These are phyloP conservation scores for Rhinoptilus africanus DNA, from an alignment of 2,113 vertebrate species.

Conservation along the genomic window DNA sequence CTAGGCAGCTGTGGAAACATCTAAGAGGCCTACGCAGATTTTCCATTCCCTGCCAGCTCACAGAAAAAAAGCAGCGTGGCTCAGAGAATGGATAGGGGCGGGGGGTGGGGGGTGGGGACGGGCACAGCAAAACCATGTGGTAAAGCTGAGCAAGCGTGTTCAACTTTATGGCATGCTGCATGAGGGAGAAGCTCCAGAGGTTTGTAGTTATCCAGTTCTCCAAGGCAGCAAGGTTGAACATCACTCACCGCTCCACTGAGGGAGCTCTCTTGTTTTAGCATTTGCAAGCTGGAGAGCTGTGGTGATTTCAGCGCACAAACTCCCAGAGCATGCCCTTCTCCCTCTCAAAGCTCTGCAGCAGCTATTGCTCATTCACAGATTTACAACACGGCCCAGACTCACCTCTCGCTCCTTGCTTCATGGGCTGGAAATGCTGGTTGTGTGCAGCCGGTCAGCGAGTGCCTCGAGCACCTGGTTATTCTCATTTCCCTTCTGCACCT, in stretches of 20 bases:
- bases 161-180: not conserved
- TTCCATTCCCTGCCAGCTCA: not conserved
- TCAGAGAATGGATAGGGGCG: too few relatives aligned
- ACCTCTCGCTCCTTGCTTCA: not conserved
- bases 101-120: rapidly evolving
- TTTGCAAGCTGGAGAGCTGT: not conserved
- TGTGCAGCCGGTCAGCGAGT: not conserved
- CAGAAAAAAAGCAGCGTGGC: not conserved
- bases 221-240: not conserved
- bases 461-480: not conserved
- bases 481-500: not conserved
- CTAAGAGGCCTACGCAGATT: not conserved
- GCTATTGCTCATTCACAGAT: not conserved
- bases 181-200: not conserved
- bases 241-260: not conserved
- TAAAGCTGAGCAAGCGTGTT: not conserved
- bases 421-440: not conserved
- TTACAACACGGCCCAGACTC: not conserved
- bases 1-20: not conserved
- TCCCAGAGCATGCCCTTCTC: not conserved
- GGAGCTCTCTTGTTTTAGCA: not conserved
- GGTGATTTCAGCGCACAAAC: not conserved
- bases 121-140: not conserved
- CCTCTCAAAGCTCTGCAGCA: not conserved
- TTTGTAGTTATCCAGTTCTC: not conserved